A percentile compares a stretch with the other conserved stretches of the same genome.
These are phyloP conservation scores for Trissolcus brochymenae DNA, from an alignment of 2,888 invertebrate genomes.

Conservation along the genomic window DNA sequence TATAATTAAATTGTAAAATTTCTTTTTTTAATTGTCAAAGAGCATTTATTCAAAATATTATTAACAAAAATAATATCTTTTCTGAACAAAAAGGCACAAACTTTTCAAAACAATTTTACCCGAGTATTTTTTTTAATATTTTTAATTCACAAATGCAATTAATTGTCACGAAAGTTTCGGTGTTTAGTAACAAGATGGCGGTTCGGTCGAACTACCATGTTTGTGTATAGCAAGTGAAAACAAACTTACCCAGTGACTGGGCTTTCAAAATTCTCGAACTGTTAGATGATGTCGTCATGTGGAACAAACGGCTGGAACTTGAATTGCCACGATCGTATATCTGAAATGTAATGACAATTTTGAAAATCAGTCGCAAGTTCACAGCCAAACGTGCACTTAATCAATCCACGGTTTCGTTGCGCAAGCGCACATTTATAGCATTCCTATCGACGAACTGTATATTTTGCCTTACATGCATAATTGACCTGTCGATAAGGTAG, in stretches of 20 bases:
- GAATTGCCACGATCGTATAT: too few species aligned
- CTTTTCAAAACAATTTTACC: too few species aligned
- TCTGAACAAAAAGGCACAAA: too few species aligned
- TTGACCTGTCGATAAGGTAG: slow-evolving; percentile 41
- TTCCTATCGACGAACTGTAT: slow-evolving; percentile 18
- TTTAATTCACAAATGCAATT: not conserved
- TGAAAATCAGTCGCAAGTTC: slow-evolving; percentile 3
- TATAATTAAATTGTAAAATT: too few species aligned
- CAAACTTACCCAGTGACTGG: not conserved
- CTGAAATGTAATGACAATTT: slow-evolving; percentile 3
- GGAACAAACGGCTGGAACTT: too few species aligned
- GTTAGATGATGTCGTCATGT: too few species aligned
- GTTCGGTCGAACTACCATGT: not conserved
- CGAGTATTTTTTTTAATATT: too few species aligned
- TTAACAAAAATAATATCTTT: too few species aligned
- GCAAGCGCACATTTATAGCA: slow-evolving; percentile 34
- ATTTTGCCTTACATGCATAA: slow-evolving; percentile 6
- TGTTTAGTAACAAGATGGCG: slow-evolving; percentile 17
- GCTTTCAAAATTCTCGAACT: too few species aligned
- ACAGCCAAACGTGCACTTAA: slow-evolving; percentile 14
- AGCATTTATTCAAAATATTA: too few species aligned
- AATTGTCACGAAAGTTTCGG: not conserved
- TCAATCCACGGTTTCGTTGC: slow-evolving; percentile 28
- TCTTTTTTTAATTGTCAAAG: too few species aligned
- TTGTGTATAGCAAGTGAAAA: too few species aligned